phyloP scores from a whole-genome alignment of 2,888 invertebrate species.

The Drosophila stalkeri region DNA sequence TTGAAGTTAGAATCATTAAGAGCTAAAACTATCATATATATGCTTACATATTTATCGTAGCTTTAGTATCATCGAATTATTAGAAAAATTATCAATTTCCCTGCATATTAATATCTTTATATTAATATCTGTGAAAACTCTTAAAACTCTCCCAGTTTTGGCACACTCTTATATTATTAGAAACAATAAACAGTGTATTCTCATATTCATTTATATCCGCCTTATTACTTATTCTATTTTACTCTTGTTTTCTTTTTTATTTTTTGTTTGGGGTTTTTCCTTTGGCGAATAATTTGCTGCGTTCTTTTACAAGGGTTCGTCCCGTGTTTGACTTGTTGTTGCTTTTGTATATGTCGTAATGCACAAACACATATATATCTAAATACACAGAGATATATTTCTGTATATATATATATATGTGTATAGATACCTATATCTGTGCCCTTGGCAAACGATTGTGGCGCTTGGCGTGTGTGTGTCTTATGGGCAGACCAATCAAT shows the following conservation, averaged over 20 bases:
- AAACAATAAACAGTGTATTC: neutral
- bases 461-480: neutral
- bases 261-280: slow-evolving; percentile 31
- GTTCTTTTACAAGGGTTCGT: slow-evolving; percentile 52
- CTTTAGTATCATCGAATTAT: too few species aligned
- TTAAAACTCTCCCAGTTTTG: too few species aligned
- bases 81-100: too few species aligned
- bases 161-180: neutral
- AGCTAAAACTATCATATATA: neutral
- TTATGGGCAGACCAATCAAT: slow-evolving; percentile 9
- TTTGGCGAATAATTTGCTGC: slow-evolving; percentile 47
- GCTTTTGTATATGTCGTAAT: slow-evolving; percentile 8
- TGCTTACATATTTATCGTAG: too few species aligned
- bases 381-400: neutral
- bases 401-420: neutral
- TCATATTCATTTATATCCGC: neutral
- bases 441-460: slow-evolving; percentile 25
- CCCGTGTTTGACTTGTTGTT: slow-evolving; percentile 31
- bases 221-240: slow-evolving; percentile 12
- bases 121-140: too few species aligned
- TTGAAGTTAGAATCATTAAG: too few species aligned
- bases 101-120: too few species aligned
- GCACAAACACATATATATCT: neutral
- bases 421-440: slow-evolving; percentile 13
- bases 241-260: slow-evolving; percentile 19